phyloP scores from a whole-genome alignment of 2,113 vertebrate genomes.

The Taxidea taxus region DNA sequence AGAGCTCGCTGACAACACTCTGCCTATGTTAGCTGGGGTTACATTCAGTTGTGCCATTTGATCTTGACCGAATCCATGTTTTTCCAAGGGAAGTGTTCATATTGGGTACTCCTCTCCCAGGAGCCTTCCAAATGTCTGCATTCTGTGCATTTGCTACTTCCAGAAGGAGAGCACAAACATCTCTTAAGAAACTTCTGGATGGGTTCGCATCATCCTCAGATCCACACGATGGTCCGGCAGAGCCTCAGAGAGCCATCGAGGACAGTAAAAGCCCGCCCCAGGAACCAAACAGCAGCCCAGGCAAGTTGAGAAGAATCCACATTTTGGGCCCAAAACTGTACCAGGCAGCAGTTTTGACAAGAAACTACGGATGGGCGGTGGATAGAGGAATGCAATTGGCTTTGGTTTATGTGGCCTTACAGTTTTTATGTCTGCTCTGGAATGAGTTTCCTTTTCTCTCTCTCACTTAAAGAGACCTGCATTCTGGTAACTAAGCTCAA shows the following conservation, averaged over 20 bases:
- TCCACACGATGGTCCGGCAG: fast-evolving
- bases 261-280: not conserved
- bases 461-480: slow-evolving; percentile 35
- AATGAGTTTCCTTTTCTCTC: slow-evolving; percentile 12
- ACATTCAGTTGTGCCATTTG: not conserved
- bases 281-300: not conserved
- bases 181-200: not conserved
- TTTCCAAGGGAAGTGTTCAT: not conserved
- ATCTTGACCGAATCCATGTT: not conserved
- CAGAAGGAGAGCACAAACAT: not conserved
- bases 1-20: fast-evolving
- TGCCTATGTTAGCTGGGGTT: fast-evolving
- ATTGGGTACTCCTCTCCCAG: not conserved
- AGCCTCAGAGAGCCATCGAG: not conserved
- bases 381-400: not conserved
- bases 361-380: not conserved
- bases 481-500: slow-evolving; percentile 53
- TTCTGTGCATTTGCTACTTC: not conserved
- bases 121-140: not conserved
- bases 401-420: not conserved
- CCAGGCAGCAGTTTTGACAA: slow-evolving; percentile 49
- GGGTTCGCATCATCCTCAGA: not conserved
- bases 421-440: not conserved
- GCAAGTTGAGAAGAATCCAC: not conserved
- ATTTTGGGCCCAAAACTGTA: not conserved